phyloP scores from a whole-genome alignment of 2,888 invertebrate genomes.

The Ophion obscuratus region DNA sequence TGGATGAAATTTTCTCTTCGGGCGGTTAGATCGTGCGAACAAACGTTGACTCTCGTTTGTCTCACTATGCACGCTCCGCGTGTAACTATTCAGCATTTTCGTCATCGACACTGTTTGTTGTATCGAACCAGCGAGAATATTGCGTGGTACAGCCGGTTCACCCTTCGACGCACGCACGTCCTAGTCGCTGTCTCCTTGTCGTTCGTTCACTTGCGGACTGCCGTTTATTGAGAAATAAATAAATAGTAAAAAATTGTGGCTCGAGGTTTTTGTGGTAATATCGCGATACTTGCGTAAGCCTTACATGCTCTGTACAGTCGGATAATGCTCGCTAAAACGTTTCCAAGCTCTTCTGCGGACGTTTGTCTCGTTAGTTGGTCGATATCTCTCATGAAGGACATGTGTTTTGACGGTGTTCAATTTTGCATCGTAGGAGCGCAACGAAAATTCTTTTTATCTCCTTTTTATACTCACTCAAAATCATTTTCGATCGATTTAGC shows the following conservation, averaged over 20 bases:
- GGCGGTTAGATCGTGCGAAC: constrained; percentile 11
- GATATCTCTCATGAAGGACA: no score
- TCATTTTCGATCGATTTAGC: no score
- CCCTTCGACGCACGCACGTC: constrained; percentile 35
- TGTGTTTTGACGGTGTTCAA: not conserved
- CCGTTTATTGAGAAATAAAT: constrained; percentile 34
- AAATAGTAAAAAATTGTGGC: constrained; percentile 67
- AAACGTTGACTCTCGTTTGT: constrained; percentile 16
- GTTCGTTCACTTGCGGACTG: constrained; percentile 24
- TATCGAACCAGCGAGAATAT: constrained; percentile 12
- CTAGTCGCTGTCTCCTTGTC: constrained; percentile 13
- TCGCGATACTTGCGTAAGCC: constrained; percentile 75
- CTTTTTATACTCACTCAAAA: no score
- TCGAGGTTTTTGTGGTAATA: constrained; percentile 76
- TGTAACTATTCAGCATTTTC: constrained; percentile 35
- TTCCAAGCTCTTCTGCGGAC: constrained; percentile 21
- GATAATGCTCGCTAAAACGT: constrained; percentile 56
- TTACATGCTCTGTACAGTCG: constrained; percentile 67
- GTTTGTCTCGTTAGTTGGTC: constrained; percentile 15
- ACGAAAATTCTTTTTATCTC: no score
- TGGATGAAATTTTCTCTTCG: constrained; percentile 23
- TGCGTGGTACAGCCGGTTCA: constrained; percentile 3
- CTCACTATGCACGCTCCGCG: constrained; percentile 13
- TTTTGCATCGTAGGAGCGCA: no score
- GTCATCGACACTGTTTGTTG: constrained; percentile 28